phyloP scores from a whole-genome alignment of 2,888 invertebrate genomes.

The Drosophila pseudotakahashii region DNA sequence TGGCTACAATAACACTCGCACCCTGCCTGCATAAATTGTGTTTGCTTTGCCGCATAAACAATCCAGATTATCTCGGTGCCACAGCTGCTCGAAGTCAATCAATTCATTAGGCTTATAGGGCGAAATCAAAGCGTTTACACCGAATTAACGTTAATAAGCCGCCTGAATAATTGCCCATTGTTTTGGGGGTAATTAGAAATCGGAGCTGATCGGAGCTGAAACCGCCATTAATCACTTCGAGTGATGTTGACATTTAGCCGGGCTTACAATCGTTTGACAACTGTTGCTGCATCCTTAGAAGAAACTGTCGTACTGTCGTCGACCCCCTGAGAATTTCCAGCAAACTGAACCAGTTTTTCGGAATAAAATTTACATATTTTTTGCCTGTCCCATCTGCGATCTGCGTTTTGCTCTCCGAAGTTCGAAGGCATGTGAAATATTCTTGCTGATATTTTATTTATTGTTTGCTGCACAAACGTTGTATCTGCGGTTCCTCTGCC shows the following conservation, averaged over 20 bases:
- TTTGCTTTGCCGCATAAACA: slow-evolving; percentile 14
- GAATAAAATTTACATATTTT: slow-evolving; percentile 27
- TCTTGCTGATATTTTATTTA: slow-evolving; percentile 56
- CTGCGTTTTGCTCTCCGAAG: slow-evolving; percentile 35
- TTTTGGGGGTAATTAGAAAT: slow-evolving; percentile 30
- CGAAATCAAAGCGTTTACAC: slow-evolving; percentile 39
- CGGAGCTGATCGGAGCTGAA: background rate
- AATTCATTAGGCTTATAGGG: slow-evolving; percentile 50
- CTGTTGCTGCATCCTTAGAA: slow-evolving; percentile 41
- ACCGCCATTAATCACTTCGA: slow-evolving; percentile 27
- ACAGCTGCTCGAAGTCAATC: slow-evolving; percentile 34
- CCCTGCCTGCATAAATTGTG: slow-evolving; percentile 49
- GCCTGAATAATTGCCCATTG: slow-evolving; percentile 38
- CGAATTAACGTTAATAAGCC: slow-evolving; percentile 30
- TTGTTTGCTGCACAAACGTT: slow-evolving; percentile 42
- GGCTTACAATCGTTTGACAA: slow-evolving; percentile 23
- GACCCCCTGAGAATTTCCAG: slow-evolving; percentile 47
- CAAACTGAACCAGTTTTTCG: slow-evolving; percentile 46
- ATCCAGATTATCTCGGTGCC: slow-evolving; percentile 32
- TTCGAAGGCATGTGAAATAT: slow-evolving; percentile 57
- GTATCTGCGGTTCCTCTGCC: slow-evolving; percentile 39
- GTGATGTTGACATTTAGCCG: slow-evolving; percentile 32
- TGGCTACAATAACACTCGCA: slow-evolving; percentile 34
- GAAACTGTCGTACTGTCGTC: slow-evolving; percentile 35
- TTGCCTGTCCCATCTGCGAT: slow-evolving; percentile 20